These are phyloP conservation scores for Actenoides lindsayi DNA, from an alignment of 2,113 vertebrate genomes.

Conservation along the genomic window DNA sequence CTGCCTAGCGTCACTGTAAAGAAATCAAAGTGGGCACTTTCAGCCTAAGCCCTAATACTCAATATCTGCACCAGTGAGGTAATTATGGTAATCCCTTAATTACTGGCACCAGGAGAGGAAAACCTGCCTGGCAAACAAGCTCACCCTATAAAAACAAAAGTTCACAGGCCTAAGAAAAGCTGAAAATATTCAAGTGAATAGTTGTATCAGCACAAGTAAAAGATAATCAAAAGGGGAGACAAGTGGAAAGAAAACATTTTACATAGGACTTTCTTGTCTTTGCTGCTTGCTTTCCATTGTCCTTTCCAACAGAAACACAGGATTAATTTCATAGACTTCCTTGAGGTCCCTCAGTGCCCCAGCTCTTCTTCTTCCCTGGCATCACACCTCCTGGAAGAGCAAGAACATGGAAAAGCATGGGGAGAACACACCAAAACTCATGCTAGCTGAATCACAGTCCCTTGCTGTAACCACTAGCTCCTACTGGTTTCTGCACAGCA, in stretches of 20 bases:
- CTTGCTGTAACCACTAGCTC: not conserved
- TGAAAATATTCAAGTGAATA: not conserved
- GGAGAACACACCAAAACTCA: not conserved
- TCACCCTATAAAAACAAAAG: not conserved
- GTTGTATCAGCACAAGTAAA: not conserved
- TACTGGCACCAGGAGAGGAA: slow-evolving; percentile 54
- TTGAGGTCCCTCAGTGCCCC: not conserved
- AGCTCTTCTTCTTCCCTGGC: not conserved
- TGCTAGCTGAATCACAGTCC: not conserved
- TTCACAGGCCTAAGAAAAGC: not conserved
- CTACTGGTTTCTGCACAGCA: not conserved
- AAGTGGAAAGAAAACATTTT: not conserved
- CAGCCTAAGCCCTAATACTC: not conserved
- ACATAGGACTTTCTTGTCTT: not conserved
- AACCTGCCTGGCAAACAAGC: slow-evolving; percentile 52
- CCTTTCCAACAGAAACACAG: not conserved
- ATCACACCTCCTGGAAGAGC: not conserved
- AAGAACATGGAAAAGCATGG: not conserved
- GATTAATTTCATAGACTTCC: not conserved
- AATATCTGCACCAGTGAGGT: slow-evolving; percentile 48
- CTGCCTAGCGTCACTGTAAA: slow-evolving; percentile 24
- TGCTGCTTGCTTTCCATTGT: not conserved
- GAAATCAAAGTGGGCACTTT: slow-evolving; percentile 51
- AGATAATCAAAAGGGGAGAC: not conserved
- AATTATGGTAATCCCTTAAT: slow-evolving; percentile 67